Conservation (phyloP, 1,140 invertebrate species). For the Drosophila navojoa region DNA sequence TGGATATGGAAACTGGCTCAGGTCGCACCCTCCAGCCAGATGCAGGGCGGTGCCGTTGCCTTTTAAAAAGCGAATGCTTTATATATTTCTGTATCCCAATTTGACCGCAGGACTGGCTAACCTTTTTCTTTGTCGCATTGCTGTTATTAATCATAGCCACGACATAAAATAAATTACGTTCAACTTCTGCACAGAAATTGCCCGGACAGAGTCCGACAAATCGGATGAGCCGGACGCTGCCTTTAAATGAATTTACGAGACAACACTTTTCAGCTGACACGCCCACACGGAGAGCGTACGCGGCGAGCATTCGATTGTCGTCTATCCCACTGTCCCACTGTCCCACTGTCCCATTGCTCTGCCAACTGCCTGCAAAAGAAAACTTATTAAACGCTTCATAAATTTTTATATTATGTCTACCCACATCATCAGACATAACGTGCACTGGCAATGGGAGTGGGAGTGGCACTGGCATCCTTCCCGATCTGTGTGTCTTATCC, state of each 20-base stretch:
- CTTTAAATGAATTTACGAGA: slow-evolving; percentile 81
- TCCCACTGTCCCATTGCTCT: neutral
- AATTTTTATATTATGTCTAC: slow-evolving; percentile 83
- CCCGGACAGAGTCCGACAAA: slow-evolving; percentile 44
- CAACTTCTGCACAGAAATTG: slow-evolving; percentile 69
- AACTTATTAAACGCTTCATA: slow-evolving; percentile 83
- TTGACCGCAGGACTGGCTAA: slow-evolving; percentile 53
- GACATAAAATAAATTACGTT: slow-evolving; percentile 82
- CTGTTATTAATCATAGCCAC: slow-evolving; percentile 76
- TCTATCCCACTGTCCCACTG: slow-evolving; percentile 14
- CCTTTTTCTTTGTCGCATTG: slow-evolving; percentile 48
- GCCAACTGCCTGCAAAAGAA: slow-evolving; percentile 57
- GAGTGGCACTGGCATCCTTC: slow-evolving; percentile 13
- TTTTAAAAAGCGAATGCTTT: slow-evolving; percentile 64
- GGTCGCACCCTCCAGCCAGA: neutral
- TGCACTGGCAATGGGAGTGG: slow-evolving; percentile 32
- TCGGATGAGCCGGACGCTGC: slow-evolving; percentile 38
- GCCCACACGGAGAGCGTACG: slow-evolving; percentile 39
- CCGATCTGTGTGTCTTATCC: slow-evolving; percentile 65
- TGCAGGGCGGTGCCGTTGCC: slow-evolving; percentile 38
- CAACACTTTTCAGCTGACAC: slow-evolving; percentile 78
- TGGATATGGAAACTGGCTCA: neutral
- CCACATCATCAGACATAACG: slow-evolving; percentile 81
- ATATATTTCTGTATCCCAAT: slow-evolving; percentile 42
- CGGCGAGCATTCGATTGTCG: slow-evolving; percentile 64